Evolutionary conservation across 2,888 invertebrate species (phyloP), one percentile per base, ranked within the genome.

Genomic region (Leptarthrus brevirostris): DNA sequence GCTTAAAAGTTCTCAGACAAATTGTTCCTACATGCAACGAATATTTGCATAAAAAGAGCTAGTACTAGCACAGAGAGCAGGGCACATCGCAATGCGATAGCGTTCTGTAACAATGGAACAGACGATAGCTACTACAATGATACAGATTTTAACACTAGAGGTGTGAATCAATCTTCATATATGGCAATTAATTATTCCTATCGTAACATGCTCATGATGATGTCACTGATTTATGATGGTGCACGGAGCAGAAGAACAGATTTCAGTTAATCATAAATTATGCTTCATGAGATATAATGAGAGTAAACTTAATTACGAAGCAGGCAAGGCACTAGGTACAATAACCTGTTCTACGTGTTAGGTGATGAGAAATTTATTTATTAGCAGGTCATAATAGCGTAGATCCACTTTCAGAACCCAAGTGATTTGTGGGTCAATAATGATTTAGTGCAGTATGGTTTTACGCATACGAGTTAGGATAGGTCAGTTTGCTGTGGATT

Each of bases 121-220:
- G 69, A 18, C 52, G 69, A 61, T 74, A 73, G 73, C 73, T 34
- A 73, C 75, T 56, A 64, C 40, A 66, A 56, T 75, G 73, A 73
- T 73, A 75, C 66, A 72, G 56, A 75, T 69, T 75, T 75, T 75
- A 75, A 69, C 75, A 73, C 75, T 69, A 75, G 69, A 66, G 71
- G 75, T 75, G 75, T 73, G 75, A 73, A 75, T 75, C 75, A 73
- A 75, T 75, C 75, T 75, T 72, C 73, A 75, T 75, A 75, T 75
- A 72, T 56, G 73, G 75, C 72, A 73, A 75, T 75, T 75, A 75
- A 75, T 75, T 72, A 75, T 75, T 75, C 75, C 72, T 73, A 75
- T 75, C 75, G 75, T 72, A 75, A 72, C 75, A 75, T 73, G 75
- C 75, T 75, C 56, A 66, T 73, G 75, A 75, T 73, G 75, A 75